Percentiles rank a stretch among this genome's conserved stretches.
Evolutionary conservation across 2,888 invertebrate genomes (phyloP).

Genomic region (Balanococcus diminutus): DNA sequence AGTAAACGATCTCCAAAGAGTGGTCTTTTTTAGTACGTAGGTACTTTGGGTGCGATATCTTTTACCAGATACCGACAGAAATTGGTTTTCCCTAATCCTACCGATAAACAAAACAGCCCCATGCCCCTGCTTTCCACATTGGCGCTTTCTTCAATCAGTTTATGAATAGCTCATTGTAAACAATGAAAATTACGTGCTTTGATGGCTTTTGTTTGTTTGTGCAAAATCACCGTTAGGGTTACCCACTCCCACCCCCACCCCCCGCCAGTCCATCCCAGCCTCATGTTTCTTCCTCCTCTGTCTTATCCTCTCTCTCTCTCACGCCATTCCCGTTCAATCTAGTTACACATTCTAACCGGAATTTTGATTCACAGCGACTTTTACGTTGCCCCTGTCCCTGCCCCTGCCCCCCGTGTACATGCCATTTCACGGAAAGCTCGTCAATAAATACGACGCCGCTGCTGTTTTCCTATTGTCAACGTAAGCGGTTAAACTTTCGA

Average conservation of each 20-base stretch:
- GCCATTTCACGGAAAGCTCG: too few species aligned
- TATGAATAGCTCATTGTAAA: slow-evolving; percentile 22
- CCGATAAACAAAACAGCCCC: neutral
- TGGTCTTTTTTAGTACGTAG: neutral
- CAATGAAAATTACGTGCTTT: slow-evolving; percentile 13
- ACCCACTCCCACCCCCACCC: too few species aligned
- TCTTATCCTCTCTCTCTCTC: too few species aligned
- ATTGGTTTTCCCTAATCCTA: slow-evolving; percentile 13
- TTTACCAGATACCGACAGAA: slow-evolving; percentile 2
- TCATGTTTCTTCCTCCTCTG: too few species aligned
- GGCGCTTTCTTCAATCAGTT: slow-evolving; percentile 1
- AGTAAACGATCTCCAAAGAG: neutral
- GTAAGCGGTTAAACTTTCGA: neutral
- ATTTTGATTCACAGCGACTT: neutral
- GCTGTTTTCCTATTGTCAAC: neutral
- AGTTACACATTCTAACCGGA: neutral
- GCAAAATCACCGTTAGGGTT: slow-evolving; percentile 16
- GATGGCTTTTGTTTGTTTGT: slow-evolving; percentile 11
- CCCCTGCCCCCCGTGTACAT: too few species aligned
- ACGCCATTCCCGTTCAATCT: too few species aligned
- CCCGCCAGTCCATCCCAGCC: too few species aligned
- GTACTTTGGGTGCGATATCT: neutral
- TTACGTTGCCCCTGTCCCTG: neutral
- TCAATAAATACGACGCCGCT: neutral
- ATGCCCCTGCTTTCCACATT: neutral